Base-by-base conservation (phyloP, 64 coral and sea anemone species). In the Dendrophyllia cribrosa region DNA sequence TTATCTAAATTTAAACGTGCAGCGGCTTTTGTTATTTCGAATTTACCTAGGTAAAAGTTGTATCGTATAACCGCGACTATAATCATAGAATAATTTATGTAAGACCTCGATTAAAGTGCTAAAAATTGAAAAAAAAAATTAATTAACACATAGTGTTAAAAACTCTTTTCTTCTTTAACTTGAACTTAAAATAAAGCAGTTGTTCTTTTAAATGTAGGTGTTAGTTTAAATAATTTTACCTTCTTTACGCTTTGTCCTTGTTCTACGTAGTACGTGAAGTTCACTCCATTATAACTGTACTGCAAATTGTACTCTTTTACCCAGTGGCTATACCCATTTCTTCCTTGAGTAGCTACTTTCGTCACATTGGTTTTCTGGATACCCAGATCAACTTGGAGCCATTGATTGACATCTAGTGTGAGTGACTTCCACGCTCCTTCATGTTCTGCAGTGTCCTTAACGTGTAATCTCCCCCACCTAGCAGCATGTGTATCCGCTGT, bases 351-450 rank as follows among this genome's bases (percentile, higher is more conserved):
- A 34, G 34, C 34, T 34, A 34, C 34, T 34, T 34, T 34, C 34
- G 34, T 34, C 34, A 34, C 34, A 34, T 34, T 34, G 0, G 34
- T 34, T 34, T 34, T 34, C 34, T 2, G 34, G 34, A 34, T 34
- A 68, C n/a, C 49, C 25, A 92, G 20, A 58, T 92, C 91, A 55
- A 87, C 62, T 56, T 92, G 82, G 16, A 87, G 68, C 91, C 91
- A 92, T 56, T 92, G 91, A 52, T 77, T 62, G 14, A 52, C 17
- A 16, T 87, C 60, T 10, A 62, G 51, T 46, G 16, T 58, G 15
- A 0, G 10, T 69, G 91, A 58, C 15, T 60, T 45, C 91, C 91
- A 92, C 4, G 70, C 60, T 9, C 90, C 82, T 58, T 66, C 20
- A 0, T 76, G 34, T 0, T 49, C 15, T 23, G 20, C 6, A 16